Evolutionary conservation across 2,113 vertebrate species (phyloP), one percentile per base, ranked within the genome.

Genomic region (Tricholaema leucomelas): DNA sequence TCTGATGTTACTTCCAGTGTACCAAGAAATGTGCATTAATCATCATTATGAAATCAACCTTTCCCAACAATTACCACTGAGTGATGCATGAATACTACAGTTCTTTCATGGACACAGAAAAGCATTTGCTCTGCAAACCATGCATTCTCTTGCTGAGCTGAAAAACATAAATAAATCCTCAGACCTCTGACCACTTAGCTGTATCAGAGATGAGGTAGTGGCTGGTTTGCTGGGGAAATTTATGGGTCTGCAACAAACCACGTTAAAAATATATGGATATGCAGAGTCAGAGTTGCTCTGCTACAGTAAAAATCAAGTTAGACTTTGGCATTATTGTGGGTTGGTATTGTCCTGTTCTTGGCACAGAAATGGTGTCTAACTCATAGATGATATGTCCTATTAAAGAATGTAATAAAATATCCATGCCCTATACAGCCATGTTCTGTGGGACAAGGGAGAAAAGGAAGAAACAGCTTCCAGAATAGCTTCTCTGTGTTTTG

Each of bases 101-200:
- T 31, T 66, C 15, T 60, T 87, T 75, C 30, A 12, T 25, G 28
- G 40, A 42, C 1, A 2, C 3, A 50, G 21, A 81, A 84, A 89
- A 79, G 16, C 71, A 71, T 92, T 88, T 88, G 44, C 40, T 70
- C 33, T 86, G 24, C 50, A 85, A 89, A 61, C 81, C 13, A 13
- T 91, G 38, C 19, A 42, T 74, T 40, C 61, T 88, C 8, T 52
- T 82, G 36, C 71, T 52, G 44, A 65, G 35, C 28, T 80, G 38
- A 66, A 73, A 83, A 82, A 15, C 25, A 30, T 33, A 78, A 77
- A 91, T 94, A 82, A 96, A 95, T 87, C 40, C 46, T 82, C 36
- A 93, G 82, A 80, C 14, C 31, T 87, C 46, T 89, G 79, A 93
- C 36, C 46, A 52, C 40, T 42, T 80, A 87, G 35, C 89, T 81